Conservation (phyloP, 2,888 invertebrate species). For the Machimus atricapillus region DNA sequence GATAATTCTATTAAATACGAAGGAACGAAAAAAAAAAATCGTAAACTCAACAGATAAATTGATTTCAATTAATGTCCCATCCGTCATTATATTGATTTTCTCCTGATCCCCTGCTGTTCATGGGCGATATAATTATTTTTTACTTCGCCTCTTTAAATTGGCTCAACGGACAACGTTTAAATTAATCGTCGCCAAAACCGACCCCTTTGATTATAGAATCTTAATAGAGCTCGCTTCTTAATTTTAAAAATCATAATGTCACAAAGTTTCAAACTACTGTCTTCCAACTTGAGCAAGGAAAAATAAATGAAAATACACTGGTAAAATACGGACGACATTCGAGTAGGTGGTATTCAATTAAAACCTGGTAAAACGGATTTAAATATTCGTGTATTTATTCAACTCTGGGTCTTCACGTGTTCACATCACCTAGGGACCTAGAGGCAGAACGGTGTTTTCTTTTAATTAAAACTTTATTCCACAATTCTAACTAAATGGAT, state of each 20-base stretch:
- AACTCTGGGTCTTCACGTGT: background rate
- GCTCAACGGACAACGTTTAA: background rate
- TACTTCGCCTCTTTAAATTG: background rate
- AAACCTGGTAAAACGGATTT: background rate
- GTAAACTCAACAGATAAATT: background rate
- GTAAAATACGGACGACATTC: background rate
- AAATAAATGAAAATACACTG: background rate
- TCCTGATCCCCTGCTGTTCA: background rate
- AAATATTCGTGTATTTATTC: background rate
- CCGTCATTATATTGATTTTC: background rate
- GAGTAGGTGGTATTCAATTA: background rate
- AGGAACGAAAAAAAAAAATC: background rate
- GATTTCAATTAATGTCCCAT: background rate
- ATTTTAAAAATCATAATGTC: background rate
- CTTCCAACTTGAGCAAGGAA: background rate
- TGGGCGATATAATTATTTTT: background rate
- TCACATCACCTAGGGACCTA: background rate
- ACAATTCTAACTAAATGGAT: background rate
- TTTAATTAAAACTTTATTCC: background rate
- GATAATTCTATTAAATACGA: background rate
- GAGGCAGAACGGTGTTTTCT: background rate
- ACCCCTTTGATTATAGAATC: background rate
- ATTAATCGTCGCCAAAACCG: background rate
- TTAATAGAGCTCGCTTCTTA: background rate
- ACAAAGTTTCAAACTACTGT: background rate